Percentiles rank a stretch among this genome's conserved stretches.
Conservation (phyloP, 2,113 vertebrate species). For the Nyctereutes procyonoides region DNA sequence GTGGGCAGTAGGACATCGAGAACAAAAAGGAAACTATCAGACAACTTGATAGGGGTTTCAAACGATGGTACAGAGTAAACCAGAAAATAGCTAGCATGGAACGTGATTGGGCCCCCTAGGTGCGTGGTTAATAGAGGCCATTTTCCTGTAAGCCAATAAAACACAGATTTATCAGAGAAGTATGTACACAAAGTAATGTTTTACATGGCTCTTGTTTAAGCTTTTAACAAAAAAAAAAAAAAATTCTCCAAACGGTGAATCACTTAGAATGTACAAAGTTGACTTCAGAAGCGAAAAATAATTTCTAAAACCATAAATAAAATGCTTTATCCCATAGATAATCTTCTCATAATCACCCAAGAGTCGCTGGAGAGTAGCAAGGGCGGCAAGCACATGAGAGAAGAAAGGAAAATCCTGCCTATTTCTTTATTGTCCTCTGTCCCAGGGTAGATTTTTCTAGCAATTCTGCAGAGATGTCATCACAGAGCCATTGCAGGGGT, state of each 20-base stretch:
- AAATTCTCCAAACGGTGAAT: not conserved
- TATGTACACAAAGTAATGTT: not conserved
- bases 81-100: not conserved
- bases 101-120: not conserved
- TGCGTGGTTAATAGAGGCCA: not conserved
- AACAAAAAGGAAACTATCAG: not conserved
- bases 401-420: not conserved
- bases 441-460: not conserved
- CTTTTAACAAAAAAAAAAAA: not conserved
- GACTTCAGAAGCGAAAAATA: not conserved
- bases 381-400: not conserved
- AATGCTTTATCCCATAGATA: not conserved
- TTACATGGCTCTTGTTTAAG: not conserved
- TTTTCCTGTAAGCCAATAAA: not conserved
- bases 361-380: not conserved
- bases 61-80: not conserved
- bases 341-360: not conserved
- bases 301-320: not conserved
- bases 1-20: rapidly evolving
- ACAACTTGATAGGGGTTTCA: too few relatives aligned
- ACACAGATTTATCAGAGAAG: not conserved
- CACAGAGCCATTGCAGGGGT: not conserved
- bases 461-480: not conserved
- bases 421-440: not conserved
- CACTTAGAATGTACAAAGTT: not conserved